Evolutionary conservation across 1,140 invertebrate species (phyloP).

Genomic region (Plectus sambesii): DNA sequence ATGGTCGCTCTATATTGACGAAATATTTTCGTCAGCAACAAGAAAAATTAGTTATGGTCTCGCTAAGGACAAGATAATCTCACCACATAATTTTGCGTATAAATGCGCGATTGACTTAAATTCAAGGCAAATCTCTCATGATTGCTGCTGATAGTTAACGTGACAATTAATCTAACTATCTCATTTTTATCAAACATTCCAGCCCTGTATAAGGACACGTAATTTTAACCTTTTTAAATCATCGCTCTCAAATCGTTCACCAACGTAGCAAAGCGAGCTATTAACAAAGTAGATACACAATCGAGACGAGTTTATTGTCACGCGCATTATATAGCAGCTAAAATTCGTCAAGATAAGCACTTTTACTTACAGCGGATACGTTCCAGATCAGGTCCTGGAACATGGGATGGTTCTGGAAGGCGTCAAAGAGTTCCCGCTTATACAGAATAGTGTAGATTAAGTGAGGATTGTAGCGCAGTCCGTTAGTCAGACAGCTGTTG

Average conservation of each 20-base stretch:
- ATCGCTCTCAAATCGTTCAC: no score
- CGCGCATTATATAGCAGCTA: conserved; percentile 3
- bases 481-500: conserved; percentile 25
- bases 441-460: conserved; percentile 90
- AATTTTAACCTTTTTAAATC: no score
- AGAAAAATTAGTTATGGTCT: no score
- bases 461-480: conserved; percentile 79
- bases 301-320: background rate
- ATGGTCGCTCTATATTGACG: conserved; percentile 2
- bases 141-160: conserved; percentile 11
- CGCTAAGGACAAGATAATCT: no score
- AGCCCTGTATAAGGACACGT: no score
- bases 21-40: background rate
- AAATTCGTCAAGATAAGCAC: conserved; percentile 9
- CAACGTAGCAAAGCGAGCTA: background rate
- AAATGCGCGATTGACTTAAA: conserved; percentile 12
- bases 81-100: conserved; percentile 6
- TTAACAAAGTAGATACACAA: background rate
- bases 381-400: conserved; percentile 93
- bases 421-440: conserved; percentile 76
- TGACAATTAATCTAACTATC: conserved; percentile 10
- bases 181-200: conserved; percentile 9
- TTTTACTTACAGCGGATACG: conserved; percentile 67
- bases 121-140: no score
- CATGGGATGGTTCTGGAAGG: conserved; percentile 69